A percentile compares a stretch with the other conserved stretches of the same genome.
phyloP scores from a whole-genome alignment of 30 jellyfish, hydroid and myxozoan genomes.

The Euphysa ruthae region DNA sequence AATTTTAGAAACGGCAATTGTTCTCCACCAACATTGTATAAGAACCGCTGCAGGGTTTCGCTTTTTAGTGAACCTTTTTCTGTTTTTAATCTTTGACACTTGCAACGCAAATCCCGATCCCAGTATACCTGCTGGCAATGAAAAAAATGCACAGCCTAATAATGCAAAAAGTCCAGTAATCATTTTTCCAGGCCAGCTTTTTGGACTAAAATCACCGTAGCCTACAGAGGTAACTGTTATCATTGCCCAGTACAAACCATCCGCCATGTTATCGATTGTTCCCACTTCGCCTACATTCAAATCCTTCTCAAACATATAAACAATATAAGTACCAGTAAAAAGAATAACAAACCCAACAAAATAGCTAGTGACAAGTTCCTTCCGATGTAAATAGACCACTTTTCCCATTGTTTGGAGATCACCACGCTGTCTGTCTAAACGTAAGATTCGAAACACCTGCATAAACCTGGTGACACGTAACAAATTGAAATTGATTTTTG shows the following conservation, averaged over 20 bases:
- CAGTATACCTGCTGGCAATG: slow-evolving; percentile 26
- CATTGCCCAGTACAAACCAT: slow-evolving; percentile 90
- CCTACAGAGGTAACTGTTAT: slow-evolving; percentile 41
- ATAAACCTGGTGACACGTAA: slow-evolving; percentile 16
- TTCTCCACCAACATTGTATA: slow-evolving; percentile 15
- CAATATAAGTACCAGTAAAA: slow-evolving; percentile 49
- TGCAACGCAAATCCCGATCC: slow-evolving; percentile 28
- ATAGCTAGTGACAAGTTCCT: slow-evolving; percentile 77
- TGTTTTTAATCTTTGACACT: slow-evolving; percentile 4
- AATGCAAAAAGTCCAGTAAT: slow-evolving; percentile 14
- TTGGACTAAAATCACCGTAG: slow-evolving; percentile 17
- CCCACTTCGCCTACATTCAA: slow-evolving; percentile 55
- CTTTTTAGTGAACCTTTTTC: neutral
- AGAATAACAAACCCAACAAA: slow-evolving; percentile 71
- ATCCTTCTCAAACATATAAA: slow-evolving; percentile 17
- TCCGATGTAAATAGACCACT: slow-evolving; percentile 58
- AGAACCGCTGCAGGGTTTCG: slow-evolving; percentile 19
- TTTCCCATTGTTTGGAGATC: slow-evolving; percentile 47
- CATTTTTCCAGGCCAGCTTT: slow-evolving; percentile 20
- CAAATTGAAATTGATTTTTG: neutral
- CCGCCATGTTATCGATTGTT: slow-evolving; percentile 53
- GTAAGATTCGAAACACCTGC: slow-evolving; percentile 55
- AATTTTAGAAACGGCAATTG: neutral
- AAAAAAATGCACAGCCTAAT: slow-evolving; percentile 23
- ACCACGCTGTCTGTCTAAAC: slow-evolving; percentile 86